Conservation (phyloP, 2,797 vertebrate species). For the Mareca strepera region DNA sequence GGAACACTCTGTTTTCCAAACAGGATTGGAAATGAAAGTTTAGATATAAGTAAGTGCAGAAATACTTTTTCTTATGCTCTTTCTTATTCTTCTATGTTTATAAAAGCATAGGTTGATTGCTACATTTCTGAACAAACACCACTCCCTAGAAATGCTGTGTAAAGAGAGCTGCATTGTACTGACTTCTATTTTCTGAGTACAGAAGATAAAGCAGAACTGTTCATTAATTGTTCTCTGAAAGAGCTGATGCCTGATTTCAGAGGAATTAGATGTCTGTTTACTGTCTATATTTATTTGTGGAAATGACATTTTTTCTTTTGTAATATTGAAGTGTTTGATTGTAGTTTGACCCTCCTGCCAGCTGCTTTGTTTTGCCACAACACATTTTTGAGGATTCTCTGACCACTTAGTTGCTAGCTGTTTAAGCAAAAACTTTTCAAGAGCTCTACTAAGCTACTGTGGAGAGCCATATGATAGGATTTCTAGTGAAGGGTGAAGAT, state of each 20-base stretch:
- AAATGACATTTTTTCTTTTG: not conserved
- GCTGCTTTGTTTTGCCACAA: not conserved
- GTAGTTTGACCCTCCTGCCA: rapidly evolving
- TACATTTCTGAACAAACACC: not conserved
- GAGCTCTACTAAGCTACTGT: not conserved
- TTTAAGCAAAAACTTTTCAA: not conserved
- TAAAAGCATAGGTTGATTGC: not conserved
- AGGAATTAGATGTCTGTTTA: not conserved
- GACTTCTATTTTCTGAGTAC: not conserved
- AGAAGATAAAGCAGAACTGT: not conserved
- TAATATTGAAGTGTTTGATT: not conserved
- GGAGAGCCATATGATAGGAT: not conserved
- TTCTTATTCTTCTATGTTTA: not conserved
- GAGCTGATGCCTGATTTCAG: not conserved
- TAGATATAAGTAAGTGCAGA: not conserved
- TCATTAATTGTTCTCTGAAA: not conserved
- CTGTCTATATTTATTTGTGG: not conserved
- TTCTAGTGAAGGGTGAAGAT: not conserved
- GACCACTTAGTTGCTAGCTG: not conserved
- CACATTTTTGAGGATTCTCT: not conserved
- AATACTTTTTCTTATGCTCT: not conserved
- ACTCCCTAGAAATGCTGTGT: not conserved
- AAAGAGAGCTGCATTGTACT: not conserved
- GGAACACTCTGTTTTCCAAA: not conserved
- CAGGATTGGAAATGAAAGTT: not conserved